These are phyloP conservation scores for Epirrita christyi DNA, from an alignment of 2,888 invertebrate genomes.

Conservation along the genomic window DNA sequence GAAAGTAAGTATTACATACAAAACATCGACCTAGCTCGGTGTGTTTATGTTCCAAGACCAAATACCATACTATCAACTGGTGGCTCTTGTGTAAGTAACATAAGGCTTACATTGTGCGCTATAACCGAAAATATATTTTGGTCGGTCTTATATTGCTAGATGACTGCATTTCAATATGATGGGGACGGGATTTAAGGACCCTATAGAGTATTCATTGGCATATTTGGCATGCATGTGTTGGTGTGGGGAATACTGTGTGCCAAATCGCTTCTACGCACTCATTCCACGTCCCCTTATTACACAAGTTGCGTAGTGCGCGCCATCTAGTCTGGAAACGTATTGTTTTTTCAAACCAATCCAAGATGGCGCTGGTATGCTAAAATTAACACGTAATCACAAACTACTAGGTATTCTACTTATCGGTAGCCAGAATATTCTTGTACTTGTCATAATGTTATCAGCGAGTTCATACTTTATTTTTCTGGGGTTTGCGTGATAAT, in stretches of 20 bases:
- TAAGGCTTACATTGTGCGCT: conserved; percentile 27
- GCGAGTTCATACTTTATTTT: neutral
- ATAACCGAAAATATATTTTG: conserved; percentile 21
- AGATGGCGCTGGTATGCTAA: conserved; percentile 22
- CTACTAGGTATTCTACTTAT: conserved; percentile 8
- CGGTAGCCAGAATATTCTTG: conserved; percentile 14
- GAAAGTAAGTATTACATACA: conserved; percentile 61
- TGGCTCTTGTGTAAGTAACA: conserved; percentile 25
- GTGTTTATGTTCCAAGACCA: conserved; percentile 46
- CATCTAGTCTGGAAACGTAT: conserved; percentile 10
- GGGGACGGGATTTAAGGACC: too few relatives aligned
- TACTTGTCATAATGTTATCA: conserved; percentile 8
- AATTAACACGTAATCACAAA: conserved; percentile 2
- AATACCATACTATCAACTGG: conserved; percentile 15
- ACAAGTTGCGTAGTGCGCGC: conserved; percentile 10
- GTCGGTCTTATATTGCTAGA: too few relatives aligned
- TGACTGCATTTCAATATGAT: conserved; percentile 6
- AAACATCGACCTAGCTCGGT: conserved; percentile 57
- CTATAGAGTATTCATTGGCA: too few relatives aligned
- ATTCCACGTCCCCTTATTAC: neutral
- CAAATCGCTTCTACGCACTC: conserved; percentile 8
- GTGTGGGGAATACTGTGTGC: neutral
- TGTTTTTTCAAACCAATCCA: conserved; percentile 1
- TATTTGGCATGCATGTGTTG: too few relatives aligned
- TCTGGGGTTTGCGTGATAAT: neutral